A percentile compares a stretch with the other conserved stretches of the same genome.
These are phyloP conservation scores for Halcyon smyrnensis DNA, from an alignment of 2,797 vertebrate species.

Conservation along the genomic window DNA sequence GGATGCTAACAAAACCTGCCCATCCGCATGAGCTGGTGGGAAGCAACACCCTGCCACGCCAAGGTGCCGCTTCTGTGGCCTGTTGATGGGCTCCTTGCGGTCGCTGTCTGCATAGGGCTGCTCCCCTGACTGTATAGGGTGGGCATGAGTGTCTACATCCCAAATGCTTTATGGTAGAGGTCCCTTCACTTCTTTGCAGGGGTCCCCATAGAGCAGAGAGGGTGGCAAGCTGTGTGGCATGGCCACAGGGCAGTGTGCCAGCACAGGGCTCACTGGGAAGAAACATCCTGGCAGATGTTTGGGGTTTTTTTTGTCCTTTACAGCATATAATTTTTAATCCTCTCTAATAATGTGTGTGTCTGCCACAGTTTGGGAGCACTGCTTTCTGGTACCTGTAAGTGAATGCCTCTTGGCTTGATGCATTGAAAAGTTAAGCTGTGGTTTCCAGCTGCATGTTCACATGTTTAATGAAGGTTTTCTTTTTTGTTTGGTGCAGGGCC, in stretches of 20 bases:
- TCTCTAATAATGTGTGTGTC: neutral
- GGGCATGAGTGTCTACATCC: fast-evolving
- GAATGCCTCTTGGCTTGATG: neutral
- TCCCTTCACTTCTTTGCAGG: neutral
- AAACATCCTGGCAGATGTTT: neutral
- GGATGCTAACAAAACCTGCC: fast-evolving
- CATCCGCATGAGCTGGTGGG: neutral
- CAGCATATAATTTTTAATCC: neutral
- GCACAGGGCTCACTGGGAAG: neutral
- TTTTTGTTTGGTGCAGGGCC: conserved; percentile 84
- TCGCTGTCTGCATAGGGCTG: neutral
- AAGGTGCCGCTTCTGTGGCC: fast-evolving
- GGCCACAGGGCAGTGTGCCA: neutral
- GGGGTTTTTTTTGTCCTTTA: fast-evolving
- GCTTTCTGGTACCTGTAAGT: neutral
- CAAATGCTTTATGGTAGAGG: fast-evolving
- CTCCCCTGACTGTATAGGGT: fast-evolving
- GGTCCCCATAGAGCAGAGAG: fast-evolving
- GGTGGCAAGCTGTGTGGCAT: fast-evolving
- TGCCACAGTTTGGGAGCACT: neutral
- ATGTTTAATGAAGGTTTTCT: conserved; percentile 31
- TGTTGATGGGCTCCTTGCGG: fast-evolving
- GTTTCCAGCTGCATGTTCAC: neutral
- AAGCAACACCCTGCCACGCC: fast-evolving
- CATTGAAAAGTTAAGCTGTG: neutral